Evolutionary conservation across 2,888 invertebrate species (phyloP).

Genomic region (Lathronympha strigana): DNA sequence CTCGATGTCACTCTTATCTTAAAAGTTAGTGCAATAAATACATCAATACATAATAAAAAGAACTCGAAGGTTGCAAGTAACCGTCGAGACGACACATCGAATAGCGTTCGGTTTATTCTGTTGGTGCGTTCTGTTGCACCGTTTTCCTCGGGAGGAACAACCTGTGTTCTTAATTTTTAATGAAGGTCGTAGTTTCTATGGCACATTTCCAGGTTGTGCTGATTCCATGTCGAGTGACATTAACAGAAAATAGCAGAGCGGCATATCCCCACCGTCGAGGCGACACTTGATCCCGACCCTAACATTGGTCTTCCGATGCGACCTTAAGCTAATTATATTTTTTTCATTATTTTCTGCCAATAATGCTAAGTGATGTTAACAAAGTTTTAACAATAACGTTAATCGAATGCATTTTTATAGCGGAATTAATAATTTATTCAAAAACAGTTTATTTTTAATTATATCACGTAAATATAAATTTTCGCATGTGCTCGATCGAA

Average conservation of each 20-base stretch:
- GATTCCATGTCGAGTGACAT: background rate
- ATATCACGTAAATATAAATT: too few relatives aligned
- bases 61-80: background rate
- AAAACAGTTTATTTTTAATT: too few relatives aligned
- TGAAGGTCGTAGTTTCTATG: background rate
- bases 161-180: background rate
- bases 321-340: too few relatives aligned
- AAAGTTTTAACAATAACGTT: too few relatives aligned
- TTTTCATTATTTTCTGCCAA: too few relatives aligned
- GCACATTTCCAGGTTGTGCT: background rate
- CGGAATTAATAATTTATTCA: too few relatives aligned
- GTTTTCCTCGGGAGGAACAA: background rate
- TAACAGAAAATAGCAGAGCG: conserved; percentile 17
- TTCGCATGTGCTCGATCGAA: too few relatives aligned
- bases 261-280: background rate
- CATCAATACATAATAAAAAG: conserved; percentile 21
- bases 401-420: too few relatives aligned
- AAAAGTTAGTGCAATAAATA: conserved; percentile 27
- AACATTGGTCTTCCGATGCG: background rate
- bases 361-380: too few relatives aligned
- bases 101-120: background rate
- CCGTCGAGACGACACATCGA: background rate
- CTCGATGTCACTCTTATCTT: conserved; percentile 9
- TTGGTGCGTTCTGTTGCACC: conserved; percentile 9
- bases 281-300: background rate